A percentile compares a stretch with the other conserved stretches of the same genome.
These are phyloP conservation scores for Xenopus petersii DNA, from an alignment of 2,797 vertebrate genomes.

Conservation along the genomic window DNA sequence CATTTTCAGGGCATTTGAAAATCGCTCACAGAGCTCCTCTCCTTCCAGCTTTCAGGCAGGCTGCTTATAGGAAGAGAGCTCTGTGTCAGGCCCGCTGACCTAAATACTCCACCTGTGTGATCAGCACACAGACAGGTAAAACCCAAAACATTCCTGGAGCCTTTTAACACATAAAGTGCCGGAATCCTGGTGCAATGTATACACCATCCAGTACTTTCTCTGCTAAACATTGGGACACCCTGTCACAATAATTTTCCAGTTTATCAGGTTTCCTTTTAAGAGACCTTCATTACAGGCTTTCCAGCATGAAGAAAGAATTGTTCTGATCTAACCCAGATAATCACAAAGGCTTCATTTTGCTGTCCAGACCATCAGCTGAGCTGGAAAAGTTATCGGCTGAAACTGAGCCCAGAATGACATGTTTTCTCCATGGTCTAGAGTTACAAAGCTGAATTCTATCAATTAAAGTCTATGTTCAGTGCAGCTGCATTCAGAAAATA, in stretches of 20 bases:
- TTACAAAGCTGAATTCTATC: constrained; percentile 67
- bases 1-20: too few relatives aligned
- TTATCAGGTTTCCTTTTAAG: constrained; percentile 27
- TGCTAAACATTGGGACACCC: too few relatives aligned
- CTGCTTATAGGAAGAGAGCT: too few relatives aligned
- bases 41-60: too few relatives aligned
- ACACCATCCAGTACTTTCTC: too few relatives aligned
- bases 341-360: constrained; percentile 71
- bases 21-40: too few relatives aligned
- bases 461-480: constrained; percentile 68
- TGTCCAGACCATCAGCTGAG: constrained; percentile 60
- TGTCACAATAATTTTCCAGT: neutral
- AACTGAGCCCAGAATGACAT: constrained; percentile 67
- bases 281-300: constrained; percentile 32
- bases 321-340: constrained; percentile 54
- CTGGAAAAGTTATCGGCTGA: constrained; percentile 64
- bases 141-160: too few relatives aligned
- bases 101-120: too few relatives aligned
- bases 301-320: constrained; percentile 36
- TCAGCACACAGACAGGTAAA: too few relatives aligned
- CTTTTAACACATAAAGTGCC: too few relatives aligned
- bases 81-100: too few relatives aligned
- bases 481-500: constrained; percentile 66
- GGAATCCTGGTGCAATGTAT: too few relatives aligned
- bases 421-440: constrained; percentile 63